Conservation (phyloP, 2,797 vertebrate species). For the Lates japonicus region DNA sequence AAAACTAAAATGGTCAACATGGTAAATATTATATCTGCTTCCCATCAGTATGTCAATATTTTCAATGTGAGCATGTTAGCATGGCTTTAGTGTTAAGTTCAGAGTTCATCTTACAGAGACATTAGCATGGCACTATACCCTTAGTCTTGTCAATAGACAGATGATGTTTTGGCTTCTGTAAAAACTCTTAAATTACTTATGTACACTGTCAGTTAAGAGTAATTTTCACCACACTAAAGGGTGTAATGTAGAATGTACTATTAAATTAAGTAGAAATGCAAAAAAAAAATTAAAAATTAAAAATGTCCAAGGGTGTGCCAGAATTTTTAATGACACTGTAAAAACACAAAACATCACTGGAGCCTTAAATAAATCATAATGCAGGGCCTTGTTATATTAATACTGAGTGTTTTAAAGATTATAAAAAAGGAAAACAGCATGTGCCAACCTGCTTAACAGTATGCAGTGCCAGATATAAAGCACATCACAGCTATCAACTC, state of each 20-base stretch:
- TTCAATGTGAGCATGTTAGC: not conserved
- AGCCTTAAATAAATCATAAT: not conserved
- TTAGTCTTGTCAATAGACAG: not conserved
- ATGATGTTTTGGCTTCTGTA: not conserved
- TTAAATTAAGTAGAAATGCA: not conserved
- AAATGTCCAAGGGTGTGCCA: not conserved
- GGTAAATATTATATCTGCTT: not conserved
- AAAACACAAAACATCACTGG: not conserved
- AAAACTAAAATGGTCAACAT: not conserved
- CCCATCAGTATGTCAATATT: not conserved
- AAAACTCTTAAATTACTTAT: not conserved
- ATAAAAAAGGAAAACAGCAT: not conserved
- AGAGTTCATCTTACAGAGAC: not conserved
- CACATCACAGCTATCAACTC: slow-evolving; percentile 29
- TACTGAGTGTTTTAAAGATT: not conserved
- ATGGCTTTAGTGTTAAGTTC: not conserved
- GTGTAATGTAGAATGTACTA: not conserved
- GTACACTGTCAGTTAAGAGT: not conserved
- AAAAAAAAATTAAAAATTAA: not conserved
- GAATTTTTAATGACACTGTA: not conserved
- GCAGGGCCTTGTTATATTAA: not conserved
- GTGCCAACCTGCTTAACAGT: slow-evolving; percentile 9
- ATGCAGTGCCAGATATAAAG: slow-evolving; percentile 13
- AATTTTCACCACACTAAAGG: no score
- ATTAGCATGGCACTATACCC: not conserved